These are phyloP conservation scores for Drosophila malerkotliana DNA, from an alignment of 1,140 invertebrate species.

Conservation along the genomic window DNA sequence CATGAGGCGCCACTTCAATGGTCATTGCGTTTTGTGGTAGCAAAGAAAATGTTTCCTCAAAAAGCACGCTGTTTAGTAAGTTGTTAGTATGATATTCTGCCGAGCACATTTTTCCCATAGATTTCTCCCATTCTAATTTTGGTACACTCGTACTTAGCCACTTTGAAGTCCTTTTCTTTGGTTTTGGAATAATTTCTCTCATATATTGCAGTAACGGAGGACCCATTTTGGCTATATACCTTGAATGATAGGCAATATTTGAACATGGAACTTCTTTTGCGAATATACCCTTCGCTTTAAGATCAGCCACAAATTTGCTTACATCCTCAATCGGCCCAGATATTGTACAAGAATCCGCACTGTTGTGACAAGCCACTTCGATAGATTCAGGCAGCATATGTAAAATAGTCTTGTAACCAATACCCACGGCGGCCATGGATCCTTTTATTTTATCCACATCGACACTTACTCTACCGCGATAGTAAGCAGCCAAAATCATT, in stretches of 20 bases:
- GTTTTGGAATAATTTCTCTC: constrained; percentile 88
- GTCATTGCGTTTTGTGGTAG: constrained; percentile 92
- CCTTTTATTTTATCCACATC: constrained; percentile 91
- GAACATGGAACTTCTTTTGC: constrained; percentile 92
- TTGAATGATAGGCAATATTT: constrained; percentile 94
- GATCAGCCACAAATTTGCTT: constrained; percentile 87
- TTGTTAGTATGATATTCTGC: constrained; percentile 98
- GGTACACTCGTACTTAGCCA: constrained; percentile 96
- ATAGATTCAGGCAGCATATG: constrained; percentile 87
- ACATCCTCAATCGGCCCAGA: constrained; percentile 92
- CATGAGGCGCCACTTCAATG: constrained; percentile 93
- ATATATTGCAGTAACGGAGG: constrained; percentile 90
- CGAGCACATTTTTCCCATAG: constrained; percentile 89
- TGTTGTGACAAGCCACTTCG: constrained; percentile 94
- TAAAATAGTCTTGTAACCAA: constrained; percentile 87
- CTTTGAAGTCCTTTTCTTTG: constrained; percentile 88
- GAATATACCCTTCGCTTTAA: constrained; percentile 91
- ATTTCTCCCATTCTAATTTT: constrained; percentile 89
- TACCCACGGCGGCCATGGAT: constrained; percentile 93
- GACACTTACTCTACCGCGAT: constrained; percentile 92
- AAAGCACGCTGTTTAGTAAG: constrained; percentile 92
- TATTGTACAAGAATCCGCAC: constrained; percentile 92
- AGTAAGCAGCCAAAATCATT: constrained; percentile 93
- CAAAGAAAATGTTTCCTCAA: constrained; percentile 91
- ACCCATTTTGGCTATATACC: constrained; percentile 90